These are phyloP conservation scores for Girardia tigrina DNA, from an alignment of 2,888 invertebrate genomes.

Conservation along the genomic window DNA sequence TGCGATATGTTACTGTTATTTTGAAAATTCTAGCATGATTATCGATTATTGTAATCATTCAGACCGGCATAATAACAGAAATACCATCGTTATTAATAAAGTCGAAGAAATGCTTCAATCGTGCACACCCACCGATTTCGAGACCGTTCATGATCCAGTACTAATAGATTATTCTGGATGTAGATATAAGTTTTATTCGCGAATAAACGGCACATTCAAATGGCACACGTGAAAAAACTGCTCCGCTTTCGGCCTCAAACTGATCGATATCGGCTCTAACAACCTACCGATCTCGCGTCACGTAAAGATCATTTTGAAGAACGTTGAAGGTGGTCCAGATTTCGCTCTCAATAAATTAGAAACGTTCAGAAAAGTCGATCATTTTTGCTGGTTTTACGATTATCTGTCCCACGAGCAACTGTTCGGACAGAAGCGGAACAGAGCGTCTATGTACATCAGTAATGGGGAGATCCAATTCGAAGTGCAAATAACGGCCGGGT, in stretches of 20 bases:
- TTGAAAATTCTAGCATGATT: too few relatives aligned
- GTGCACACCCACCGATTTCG: background rate
- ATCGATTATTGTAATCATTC: too few relatives aligned
- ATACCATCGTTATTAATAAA: background rate
- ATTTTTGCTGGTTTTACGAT: conserved; percentile 3
- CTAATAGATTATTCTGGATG: background rate
- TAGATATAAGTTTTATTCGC: background rate
- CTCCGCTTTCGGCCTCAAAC: background rate
- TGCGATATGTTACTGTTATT: too few relatives aligned
- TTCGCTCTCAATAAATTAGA: background rate
- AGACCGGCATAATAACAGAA: too few relatives aligned
- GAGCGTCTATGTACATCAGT: background rate
- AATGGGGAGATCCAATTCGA: background rate
- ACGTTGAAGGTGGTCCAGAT: background rate
- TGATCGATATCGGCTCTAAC: background rate
- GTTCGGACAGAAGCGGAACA: background rate
- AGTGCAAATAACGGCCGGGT: background rate
- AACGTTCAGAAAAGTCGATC: background rate
- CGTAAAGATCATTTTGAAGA: background rate
- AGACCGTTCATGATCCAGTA: background rate
- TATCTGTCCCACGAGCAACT: conserved; percentile 7
- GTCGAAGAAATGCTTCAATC: background rate
- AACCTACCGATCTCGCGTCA: background rate
- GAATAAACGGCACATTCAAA: background rate
- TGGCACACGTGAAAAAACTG: background rate